These are phyloP conservation scores for Caenorhabditis sp. DNA, from an alignment of 2,888 invertebrate species.

Conservation along the genomic window DNA sequence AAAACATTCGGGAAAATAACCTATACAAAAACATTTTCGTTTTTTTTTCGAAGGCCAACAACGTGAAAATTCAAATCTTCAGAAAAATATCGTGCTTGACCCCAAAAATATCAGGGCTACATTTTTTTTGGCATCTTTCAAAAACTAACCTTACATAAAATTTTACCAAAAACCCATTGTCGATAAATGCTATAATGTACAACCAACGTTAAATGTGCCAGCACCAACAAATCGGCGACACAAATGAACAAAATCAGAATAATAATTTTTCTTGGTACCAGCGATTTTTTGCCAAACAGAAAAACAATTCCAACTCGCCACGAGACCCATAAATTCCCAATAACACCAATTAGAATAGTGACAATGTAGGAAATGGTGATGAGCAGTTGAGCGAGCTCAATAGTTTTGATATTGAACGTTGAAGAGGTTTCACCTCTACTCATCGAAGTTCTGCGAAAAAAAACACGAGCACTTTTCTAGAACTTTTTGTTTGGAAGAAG, in stretches of 20 bases:
- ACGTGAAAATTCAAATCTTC: too few species aligned
- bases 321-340: conserved; percentile 47
- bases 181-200: conserved; percentile 41
- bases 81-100: too few species aligned
- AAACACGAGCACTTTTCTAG: too few species aligned
- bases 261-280: conserved; percentile 21
- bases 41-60: too few species aligned
- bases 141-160: conserved; percentile 29
- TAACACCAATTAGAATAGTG: conserved; percentile 37
- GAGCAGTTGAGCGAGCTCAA: conserved; percentile 15
- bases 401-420: neutral
- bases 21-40: too few species aligned
- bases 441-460: neutral
- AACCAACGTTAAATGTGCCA: conserved; percentile 31
- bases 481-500: too few species aligned
- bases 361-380: conserved; percentile 37
- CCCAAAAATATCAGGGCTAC: too few species aligned
- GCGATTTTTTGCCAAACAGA: conserved; percentile 24
- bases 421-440: neutral
- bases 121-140: too few species aligned
- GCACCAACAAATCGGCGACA: conserved; percentile 40
- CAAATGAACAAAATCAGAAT: conserved; percentile 44
- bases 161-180: conserved; percentile 41
- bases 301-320: conserved; percentile 47
- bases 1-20: neutral